Percentiles rank a stretch among this genome's conserved stretches.
Evolutionary conservation across 1,140 invertebrate species (phyloP).

Genomic region (Kradibia gibbosae): DNA sequence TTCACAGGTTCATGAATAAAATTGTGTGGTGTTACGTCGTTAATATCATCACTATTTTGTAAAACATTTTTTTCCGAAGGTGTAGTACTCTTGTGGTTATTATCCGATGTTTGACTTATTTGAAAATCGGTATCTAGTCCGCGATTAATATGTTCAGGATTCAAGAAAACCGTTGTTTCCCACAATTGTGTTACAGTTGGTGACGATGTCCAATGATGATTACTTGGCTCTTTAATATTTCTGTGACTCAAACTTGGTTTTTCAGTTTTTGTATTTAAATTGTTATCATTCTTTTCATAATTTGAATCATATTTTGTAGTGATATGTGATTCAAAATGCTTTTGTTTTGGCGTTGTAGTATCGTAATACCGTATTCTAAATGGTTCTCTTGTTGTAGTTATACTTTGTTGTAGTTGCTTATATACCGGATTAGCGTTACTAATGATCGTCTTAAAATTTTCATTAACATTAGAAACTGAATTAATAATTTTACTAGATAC

Average conservation of each 20-base stretch:
- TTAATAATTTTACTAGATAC: constrained; percentile 50
- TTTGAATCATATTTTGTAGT: constrained; percentile 62
- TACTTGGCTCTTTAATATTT: constrained; percentile 36
- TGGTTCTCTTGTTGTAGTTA: constrained; percentile 55
- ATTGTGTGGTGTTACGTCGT: constrained; percentile 56
- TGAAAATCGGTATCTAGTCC: constrained; percentile 72
- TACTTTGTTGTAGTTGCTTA: constrained; percentile 45
- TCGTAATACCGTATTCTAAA: constrained; percentile 63
- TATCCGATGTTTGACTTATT: constrained; percentile 40
- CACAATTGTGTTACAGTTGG: constrained; percentile 74
- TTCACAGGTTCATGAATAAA: constrained; percentile 58
- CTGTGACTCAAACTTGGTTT: constrained; percentile 37
- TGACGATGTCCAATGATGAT: constrained; percentile 74
- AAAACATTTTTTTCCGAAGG: constrained; percentile 49
- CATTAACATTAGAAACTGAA: constrained; percentile 30
- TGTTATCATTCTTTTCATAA: constrained; percentile 56
- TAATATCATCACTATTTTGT: constrained; percentile 52
- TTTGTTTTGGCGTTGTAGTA: constrained; percentile 46
- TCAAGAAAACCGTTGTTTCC: constrained; percentile 79
- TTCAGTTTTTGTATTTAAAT: constrained; percentile 47
- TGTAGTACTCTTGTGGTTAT: constrained; percentile 55
- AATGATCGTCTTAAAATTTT: not conserved
- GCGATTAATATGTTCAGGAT: constrained; percentile 81
- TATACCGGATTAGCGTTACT: no score
- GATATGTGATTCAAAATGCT: constrained; percentile 59